phyloP scores from a whole-genome alignment of 1,140 invertebrate genomes.

The Nylanderia fulva region DNA sequence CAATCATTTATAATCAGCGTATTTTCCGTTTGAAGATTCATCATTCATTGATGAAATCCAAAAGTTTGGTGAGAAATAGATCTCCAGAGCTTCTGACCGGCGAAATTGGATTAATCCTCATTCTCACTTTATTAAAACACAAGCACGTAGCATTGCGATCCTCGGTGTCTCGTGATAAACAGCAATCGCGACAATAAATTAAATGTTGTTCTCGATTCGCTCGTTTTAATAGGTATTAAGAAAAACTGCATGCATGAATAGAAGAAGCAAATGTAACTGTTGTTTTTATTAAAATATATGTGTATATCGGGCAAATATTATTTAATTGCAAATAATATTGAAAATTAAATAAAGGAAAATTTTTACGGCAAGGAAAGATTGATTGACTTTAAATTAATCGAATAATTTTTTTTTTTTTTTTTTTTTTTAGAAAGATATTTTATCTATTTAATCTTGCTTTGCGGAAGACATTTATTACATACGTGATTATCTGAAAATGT shows the following conservation, averaged over 20 bases:
- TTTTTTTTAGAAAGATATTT: neutral
- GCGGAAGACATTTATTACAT: neutral
- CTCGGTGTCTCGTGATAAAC: conserved; percentile 11
- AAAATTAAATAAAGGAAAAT: conserved; percentile 1
- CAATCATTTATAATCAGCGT: neutral
- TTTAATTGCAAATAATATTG: conserved; percentile 14
- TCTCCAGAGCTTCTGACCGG: too few relatives aligned
- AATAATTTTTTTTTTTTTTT: neutral
- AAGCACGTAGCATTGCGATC: conserved; percentile 6
- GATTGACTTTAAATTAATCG: conserved; percentile 8
- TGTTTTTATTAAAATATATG: neutral
- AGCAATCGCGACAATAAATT: neutral
- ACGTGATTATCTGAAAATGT: neutral
- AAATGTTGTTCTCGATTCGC: neutral
- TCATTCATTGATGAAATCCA: too few relatives aligned
- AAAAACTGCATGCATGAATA: neutral
- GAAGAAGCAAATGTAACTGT: neutral
- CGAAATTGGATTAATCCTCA: conserved; percentile 13
- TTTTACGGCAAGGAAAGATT: neutral
- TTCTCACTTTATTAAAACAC: conserved; percentile 28
- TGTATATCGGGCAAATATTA: neutral
- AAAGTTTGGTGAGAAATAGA: too few relatives aligned
- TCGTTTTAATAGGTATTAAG: conserved; percentile 38
- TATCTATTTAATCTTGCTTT: neutral
- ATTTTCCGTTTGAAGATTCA: neutral